Evolutionary conservation across 2,888 invertebrate species (phyloP).

Genomic region (Galeopsomyia nigrocyanea): DNA sequence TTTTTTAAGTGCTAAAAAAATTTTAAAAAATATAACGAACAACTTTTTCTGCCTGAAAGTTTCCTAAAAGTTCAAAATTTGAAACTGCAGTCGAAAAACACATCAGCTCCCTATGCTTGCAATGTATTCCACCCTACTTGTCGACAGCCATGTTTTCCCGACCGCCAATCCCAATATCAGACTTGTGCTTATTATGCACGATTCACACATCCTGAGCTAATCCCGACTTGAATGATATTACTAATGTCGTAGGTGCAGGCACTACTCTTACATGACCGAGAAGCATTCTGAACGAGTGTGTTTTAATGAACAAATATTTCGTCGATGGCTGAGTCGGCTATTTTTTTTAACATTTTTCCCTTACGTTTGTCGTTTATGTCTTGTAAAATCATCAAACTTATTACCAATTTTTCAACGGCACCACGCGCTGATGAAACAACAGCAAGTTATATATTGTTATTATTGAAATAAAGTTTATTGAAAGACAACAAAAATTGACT

Average conservation of each 20-base stretch:
- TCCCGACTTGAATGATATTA: slow-evolving; percentile 57
- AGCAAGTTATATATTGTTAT: slow-evolving; percentile 52
- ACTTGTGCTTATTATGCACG: slow-evolving; percentile 27
- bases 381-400: slow-evolving; percentile 38
- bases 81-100: too few relatives aligned
- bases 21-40: too few relatives aligned
- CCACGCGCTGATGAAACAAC: slow-evolving; percentile 22
- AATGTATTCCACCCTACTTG: too few relatives aligned
- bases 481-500: slow-evolving; percentile 37
- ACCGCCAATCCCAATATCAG: not conserved
- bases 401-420: slow-evolving; percentile 36
- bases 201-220: slow-evolving; percentile 40
- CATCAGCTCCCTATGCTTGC: too few relatives aligned
- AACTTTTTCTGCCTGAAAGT: too few relatives aligned
- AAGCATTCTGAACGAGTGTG: slow-evolving; percentile 51
- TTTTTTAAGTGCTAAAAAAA: too few relatives aligned
- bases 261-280: slow-evolving; percentile 57
- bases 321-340: slow-evolving; percentile 37
- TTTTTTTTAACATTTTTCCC: slow-evolving; percentile 34
- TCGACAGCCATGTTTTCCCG: too few relatives aligned
- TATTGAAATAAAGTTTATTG: slow-evolving; percentile 61
- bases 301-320: slow-evolving; percentile 36
- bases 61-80: too few relatives aligned
- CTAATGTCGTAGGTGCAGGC: slow-evolving; percentile 64
- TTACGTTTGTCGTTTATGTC: slow-evolving; percentile 31